Evolutionary conservation across 1,140 invertebrate species (phyloP), one percentile per base, ranked within the genome.

Genomic region (Aphidius gifuensis): DNA sequence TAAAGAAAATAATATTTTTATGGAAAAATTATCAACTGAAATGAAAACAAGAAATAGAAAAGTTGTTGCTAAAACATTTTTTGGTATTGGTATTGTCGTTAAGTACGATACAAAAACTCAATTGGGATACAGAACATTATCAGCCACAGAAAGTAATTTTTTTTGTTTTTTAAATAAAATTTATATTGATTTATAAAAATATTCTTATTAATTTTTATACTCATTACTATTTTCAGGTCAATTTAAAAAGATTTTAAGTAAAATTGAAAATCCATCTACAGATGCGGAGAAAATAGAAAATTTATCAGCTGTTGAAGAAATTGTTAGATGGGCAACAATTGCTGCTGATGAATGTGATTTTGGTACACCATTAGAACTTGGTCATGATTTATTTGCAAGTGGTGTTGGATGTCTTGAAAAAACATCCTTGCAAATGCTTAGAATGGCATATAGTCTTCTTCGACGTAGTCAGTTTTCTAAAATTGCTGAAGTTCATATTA

Each of bases 331-430:
- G 68, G 87, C 92, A 6, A 92, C 87, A 71, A 95, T 95, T 77
- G 93, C 94, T 3, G 89, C 91, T 64, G 95, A 97, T 76, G 95
- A 97, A 78, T 94, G 92, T 75, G 95, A 97, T 78, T 96, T 95
- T 82, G 95, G 94, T 1, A 94, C 92, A 55, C 90, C 92, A 5
- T 72, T 97, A 3, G 94, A 98, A 80, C 80, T 95, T 39, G 94
- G 92, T 0, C 85, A 94, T 44, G 88, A 94, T 79, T 75, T 97
- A 16, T 93, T 97, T 72, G 87, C 84, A 62, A 91, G 86, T 70
- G 93, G 92, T 1, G 76, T 86, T 59, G 74, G 84, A 56, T 79
- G 84, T 59, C 82, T 96, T 48, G 87, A 96, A 78, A 77, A 82
- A 38, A 85, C 83, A 55, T 83, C 87, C 3, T 71, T 85, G 40